phyloP scores from a whole-genome alignment of 2,888 invertebrate genomes.

The Sphaeridia pumilis region DNA sequence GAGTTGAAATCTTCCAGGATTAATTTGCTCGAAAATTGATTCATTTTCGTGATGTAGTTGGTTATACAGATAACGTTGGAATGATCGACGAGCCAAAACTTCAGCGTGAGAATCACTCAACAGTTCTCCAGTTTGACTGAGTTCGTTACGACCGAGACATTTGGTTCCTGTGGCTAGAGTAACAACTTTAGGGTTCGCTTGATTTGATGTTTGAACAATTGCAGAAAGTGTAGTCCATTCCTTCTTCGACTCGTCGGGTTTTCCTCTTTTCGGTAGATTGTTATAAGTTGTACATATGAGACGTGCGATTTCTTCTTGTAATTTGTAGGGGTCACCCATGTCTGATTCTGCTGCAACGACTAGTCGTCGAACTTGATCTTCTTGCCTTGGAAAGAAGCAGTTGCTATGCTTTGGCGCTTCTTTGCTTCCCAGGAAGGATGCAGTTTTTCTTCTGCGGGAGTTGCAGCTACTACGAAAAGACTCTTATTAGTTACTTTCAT shows the following conservation, averaged over 20 bases:
- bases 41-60: conserved; percentile 39
- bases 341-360: conserved; percentile 2
- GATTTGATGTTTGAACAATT: conserved; percentile 44
- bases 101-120: conserved; percentile 90
- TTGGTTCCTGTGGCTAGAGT: conserved; percentile 85
- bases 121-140: conserved; percentile 55
- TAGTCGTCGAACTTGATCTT: conserved; percentile 28
- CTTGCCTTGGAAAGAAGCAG: conserved; percentile 32
- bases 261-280: conserved; percentile 62
- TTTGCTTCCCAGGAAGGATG: conserved; percentile 36
- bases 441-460: conserved; percentile 23
- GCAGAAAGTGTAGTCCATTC: conserved; percentile 81
- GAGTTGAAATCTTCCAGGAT: conserved; percentile 42
- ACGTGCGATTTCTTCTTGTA: conserved; percentile 43
- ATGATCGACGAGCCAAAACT: conserved; percentile 68
- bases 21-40: background rate
- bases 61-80: conserved; percentile 61
- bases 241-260: conserved; percentile 48
- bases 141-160: conserved; percentile 60
- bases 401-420: conserved; percentile 24
- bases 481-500: background rate
- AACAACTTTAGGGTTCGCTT: conserved; percentile 47
- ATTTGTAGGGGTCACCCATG: conserved; percentile 6
- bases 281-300: conserved; percentile 47
- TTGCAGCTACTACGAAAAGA: background rate